Evolutionary conservation across 2,888 invertebrate genomes (phyloP), one percentile per base, ranked within the genome.

Genomic region (Beris chalybata): DNA sequence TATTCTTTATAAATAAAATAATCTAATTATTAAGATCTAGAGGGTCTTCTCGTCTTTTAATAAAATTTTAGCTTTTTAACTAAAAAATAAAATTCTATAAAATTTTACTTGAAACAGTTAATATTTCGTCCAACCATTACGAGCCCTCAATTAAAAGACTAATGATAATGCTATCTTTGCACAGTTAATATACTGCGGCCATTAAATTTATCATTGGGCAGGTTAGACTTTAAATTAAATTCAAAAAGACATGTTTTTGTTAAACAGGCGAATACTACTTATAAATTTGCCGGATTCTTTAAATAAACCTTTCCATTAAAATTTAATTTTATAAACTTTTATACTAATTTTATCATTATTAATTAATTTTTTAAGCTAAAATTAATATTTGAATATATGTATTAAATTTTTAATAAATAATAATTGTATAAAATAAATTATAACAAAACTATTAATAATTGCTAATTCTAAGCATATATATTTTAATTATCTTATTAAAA

Each of bases 121-220:
- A 83, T 85, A 84, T 84, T 74, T 87, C 85, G 86, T 89, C 78
- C 79, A 86, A 85, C 86, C 89, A 75, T 90, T 90, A 82, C 89
- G 79, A 89, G 89, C 84, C 86, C 84, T 79, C 83, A 90, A 88
- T 90, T 88, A 90, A 89, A 84, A 88, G 85, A 87, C 88, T 86
- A 89, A 83, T 87, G 82, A 87, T 89, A 89, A 87, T 88, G 89
- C 87, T 90, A 89, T 88, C 87, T 89, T 89, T 84, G 88, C 85
- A 89, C 88, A 85, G 87, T 89, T 83, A 89, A 83, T 77, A 85
- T 89, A 89, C 87, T 85, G 89, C 89, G 86, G 89, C 89, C 86
- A 86, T 90, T 90, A 81, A 89, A 87, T 85, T 85, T 89, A 86
- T 88, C 89, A n/a, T n/a, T n/a, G n/a, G n/a, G n/a, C n/a, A 90